Evolutionary conservation across 2,888 invertebrate genomes (phyloP).

Genomic region (Drosophila melanosoma): DNA sequence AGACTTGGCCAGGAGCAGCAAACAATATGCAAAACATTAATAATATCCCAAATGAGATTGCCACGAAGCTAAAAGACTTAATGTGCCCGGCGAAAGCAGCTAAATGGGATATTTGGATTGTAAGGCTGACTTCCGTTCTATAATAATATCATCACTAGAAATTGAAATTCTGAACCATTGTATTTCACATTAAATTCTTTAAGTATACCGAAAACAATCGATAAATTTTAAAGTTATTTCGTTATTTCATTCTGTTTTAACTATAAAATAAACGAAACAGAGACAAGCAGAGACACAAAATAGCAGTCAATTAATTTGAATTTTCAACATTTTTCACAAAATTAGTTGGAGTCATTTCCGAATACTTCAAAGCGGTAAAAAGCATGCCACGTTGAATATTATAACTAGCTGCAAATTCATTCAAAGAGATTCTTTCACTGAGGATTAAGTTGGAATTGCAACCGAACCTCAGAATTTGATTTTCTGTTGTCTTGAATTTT

Average conservation of each 20-base stretch:
- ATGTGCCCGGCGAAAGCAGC: conserved; percentile 28
- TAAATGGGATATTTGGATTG: conserved; percentile 21
- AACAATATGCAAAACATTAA: conserved; percentile 17
- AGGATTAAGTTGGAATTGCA: neutral
- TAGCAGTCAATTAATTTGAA: neutral
- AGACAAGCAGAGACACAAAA: neutral
- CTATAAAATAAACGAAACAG: neutral
- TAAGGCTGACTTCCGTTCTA: neutral
- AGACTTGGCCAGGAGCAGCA: conserved; percentile 17
- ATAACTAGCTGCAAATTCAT: neutral
- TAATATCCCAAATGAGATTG: conserved; percentile 31
- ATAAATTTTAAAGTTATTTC: neutral
- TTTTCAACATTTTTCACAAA: neutral
- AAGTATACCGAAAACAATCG: neutral
- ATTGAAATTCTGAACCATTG: conserved; percentile 5
- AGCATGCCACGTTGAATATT: neutral
- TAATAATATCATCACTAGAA: conserved; percentile 5
- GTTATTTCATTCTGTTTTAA: neutral
- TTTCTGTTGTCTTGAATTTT: neutral
- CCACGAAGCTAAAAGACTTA: conserved; percentile 43
- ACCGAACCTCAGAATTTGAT: neutral
- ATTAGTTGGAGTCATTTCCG: neutral
- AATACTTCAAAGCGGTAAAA: neutral
- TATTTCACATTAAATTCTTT: neutral
- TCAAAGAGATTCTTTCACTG: neutral